Percentiles rank a stretch among this genome's conserved stretches.
Conservation (phyloP, 1,140 invertebrate genomes). For the Semibalanus balanoides region DNA sequence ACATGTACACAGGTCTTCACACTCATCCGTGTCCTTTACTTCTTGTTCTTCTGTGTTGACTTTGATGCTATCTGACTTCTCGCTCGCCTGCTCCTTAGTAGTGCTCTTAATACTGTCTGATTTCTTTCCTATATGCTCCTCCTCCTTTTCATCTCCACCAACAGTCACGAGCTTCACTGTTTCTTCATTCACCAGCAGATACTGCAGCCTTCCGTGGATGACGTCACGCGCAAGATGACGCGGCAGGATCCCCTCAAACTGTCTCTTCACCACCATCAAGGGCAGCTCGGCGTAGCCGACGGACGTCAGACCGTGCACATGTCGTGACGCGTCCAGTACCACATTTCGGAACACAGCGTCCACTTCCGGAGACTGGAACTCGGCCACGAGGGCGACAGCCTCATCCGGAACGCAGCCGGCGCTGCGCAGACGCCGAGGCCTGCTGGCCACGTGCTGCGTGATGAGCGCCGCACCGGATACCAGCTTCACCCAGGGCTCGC, state of each 20-base stretch:
- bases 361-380: not conserved
- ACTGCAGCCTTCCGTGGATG: not conserved
- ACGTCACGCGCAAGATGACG: not conserved
- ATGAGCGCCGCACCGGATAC: not conserved
- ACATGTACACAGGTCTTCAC: too few species aligned
- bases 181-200: not conserved
- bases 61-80: too few species aligned
- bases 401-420: not conserved
- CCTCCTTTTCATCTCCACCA: too few species aligned
- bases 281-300: not conserved
- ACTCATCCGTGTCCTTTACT: too few species aligned
- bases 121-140: too few species aligned
- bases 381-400: not conserved
- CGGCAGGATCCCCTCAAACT: not conserved
- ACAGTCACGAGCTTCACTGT: not conserved
- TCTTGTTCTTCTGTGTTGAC: too few species aligned
- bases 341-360: not conserved
- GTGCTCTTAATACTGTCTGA: too few species aligned
- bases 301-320: not conserved
- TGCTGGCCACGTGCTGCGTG: not conserved
- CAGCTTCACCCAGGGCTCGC: not conserved
- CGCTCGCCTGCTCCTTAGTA: too few species aligned
- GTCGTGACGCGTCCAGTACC: not conserved
- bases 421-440: not conserved
- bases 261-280: not conserved